These are phyloP conservation scores for Cyanoderma ruficeps DNA, from an alignment of 2,113 vertebrate genomes.

Conservation along the genomic window DNA sequence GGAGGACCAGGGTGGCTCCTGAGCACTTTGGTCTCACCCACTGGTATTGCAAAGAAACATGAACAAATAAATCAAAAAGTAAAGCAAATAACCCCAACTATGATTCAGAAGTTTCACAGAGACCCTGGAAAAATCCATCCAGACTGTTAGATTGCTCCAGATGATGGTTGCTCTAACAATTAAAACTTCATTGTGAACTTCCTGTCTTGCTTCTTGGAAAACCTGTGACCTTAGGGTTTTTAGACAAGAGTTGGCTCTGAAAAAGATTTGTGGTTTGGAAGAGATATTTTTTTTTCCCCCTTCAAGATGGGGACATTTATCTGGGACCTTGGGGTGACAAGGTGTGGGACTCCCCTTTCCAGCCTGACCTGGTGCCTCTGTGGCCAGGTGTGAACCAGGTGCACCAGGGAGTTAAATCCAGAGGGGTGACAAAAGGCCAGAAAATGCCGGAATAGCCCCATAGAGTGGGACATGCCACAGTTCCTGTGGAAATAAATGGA, in stretches of 20 bases:
- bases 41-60: background rate
- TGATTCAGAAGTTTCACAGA: background rate
- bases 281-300: background rate
- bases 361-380: rapidly evolving
- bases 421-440: background rate
- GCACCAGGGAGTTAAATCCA: background rate
- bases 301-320: rapidly evolving
- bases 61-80: background rate
- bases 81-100: background rate
- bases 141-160: rapidly evolving
- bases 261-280: background rate
- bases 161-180: background rate
- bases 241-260: background rate
- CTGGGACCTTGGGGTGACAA: background rate
- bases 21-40: background rate
- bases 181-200: background rate
- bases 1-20: background rate
- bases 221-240: rapidly evolving
- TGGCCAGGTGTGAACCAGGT: rapidly evolving
- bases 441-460: background rate
- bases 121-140: background rate
- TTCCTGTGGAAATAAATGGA: background rate
- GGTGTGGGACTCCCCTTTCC: background rate
- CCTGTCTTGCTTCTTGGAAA: background rate
- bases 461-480: background rate